Evolutionary conservation across 1,140 invertebrate genomes (phyloP), one percentile per base, ranked within the genome.

Genomic region (Drosophila subpulchrella): DNA sequence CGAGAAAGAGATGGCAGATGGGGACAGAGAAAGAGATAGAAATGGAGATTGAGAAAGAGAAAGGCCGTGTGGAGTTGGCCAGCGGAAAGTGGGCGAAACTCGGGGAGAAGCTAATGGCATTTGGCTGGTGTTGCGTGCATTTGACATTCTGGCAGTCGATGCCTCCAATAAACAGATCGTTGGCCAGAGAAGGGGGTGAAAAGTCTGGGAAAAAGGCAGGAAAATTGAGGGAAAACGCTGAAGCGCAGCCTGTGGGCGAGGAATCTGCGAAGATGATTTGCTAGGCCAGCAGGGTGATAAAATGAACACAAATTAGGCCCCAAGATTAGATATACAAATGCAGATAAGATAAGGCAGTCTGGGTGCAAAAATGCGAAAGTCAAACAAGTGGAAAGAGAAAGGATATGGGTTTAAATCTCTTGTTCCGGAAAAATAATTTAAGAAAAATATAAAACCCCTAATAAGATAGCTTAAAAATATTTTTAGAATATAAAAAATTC

Each of bases 121-220:
- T 74, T 74, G 68, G 71, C 71, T 74, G 70, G 68, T 74, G 68
- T 74, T 74, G 71, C 71, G 67, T 74, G 70, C 70, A 73, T 73
- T 72, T 73, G 70, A 73, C 70, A 73, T 73, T 73, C 55, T 73
- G 70, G 47, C 70, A 73, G 56, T 53, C 55, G 36, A 57, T 56
- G 67, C 50, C 50, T 34, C 27, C 34, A 48, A 56, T 56, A 71
- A 70, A 47, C 27, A 50, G 38, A 66, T 38, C 34, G 32, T n/a
- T 3, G n/a, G 39, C 27, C 4, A 8, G 11, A 17, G 4, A 10
- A 34, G 8, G 17, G 4, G 8, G 8, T 8, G 5, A 8, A 56
- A 27, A 56, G 6, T 38, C 17, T 0, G 13, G 30, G 15, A 46
- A 13, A 13, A 24, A 4, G n/a, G 20, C 7, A 2, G 46, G 50